phyloP scores from a whole-genome alignment of 2,113 vertebrate species.

The Cyprinus carpio region DNA sequence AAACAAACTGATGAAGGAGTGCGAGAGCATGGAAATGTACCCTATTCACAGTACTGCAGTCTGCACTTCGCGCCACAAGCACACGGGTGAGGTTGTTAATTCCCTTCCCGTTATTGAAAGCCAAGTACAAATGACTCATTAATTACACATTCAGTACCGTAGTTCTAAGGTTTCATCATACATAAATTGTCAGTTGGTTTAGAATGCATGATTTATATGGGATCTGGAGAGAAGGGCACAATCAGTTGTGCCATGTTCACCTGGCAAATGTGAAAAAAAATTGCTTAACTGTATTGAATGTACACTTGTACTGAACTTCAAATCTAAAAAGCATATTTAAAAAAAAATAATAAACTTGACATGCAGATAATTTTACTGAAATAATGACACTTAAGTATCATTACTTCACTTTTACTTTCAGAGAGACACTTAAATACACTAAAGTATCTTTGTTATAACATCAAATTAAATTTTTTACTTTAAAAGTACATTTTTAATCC shows the following conservation, averaged over 20 bases:
- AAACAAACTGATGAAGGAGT: slow-evolving; percentile 55
- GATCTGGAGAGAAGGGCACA: neutral
- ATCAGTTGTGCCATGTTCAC: neutral
- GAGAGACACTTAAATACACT: no score
- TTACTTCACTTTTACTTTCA: no score
- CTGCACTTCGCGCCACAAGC: neutral
- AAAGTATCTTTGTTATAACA: no score
- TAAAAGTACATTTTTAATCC: no score
- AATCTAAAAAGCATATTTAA: neutral
- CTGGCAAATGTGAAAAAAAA: neutral
- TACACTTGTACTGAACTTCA: neutral
- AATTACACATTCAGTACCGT: neutral
- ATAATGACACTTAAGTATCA: neutral
- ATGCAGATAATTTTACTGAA: neutral
- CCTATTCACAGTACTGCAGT: neutral
- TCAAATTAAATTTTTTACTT: no score
- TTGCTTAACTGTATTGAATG: neutral
- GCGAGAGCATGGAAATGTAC: neutral
- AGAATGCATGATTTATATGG: neutral
- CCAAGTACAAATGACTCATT: neutral
- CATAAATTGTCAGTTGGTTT: neutral
- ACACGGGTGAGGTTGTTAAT: neutral
- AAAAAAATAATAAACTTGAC: neutral
- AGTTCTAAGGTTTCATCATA: slow-evolving; percentile 14
- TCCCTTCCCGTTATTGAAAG: neutral